Evolutionary conservation across 2,888 invertebrate genomes (phyloP), one percentile per base, ranked within the genome.

Genomic region (Chouioia cunea): DNA sequence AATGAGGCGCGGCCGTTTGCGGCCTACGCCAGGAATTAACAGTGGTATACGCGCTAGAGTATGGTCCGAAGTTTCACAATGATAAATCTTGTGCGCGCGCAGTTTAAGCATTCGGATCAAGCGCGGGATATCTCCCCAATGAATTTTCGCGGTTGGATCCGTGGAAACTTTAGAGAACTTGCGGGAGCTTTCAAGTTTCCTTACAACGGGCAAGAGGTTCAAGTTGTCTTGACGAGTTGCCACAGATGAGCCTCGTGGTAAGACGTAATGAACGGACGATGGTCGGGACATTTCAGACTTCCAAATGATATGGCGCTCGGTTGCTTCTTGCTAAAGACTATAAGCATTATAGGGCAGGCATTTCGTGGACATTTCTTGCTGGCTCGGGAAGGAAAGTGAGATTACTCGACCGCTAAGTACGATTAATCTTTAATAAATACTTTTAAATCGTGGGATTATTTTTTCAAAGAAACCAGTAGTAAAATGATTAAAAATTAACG

Each of bases 71-170:
- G 80, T 81, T 81, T 65, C 60, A 79, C 78, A 73, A 79, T 78
- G 81, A 83, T 83, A 83, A 82, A 82, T 83, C 80, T 80, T 75
- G 60, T 4, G 23, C 47, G 53, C 43, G n/a, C 36, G 53, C 50
- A 23, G 72, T 62, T 75, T 74, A 73, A 74, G 76, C 73, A 75
- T 71, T 72, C 53, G 76, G 75, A 77, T 75, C 75, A 75, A 36
- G 73, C 60, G 62, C 56, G 60, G 36, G 12, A 73, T 68, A 77
- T 77, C 76, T 73, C 74, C 67, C 74, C 76, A 65, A 74, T 74
- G 75, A 72, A 73, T 76, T 75, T 73, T 60, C 60, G 62, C 47
- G 58, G 47, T 58, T 46, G n/a, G n/a, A 23, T 23, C 48, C 14
- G 56, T 27, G 22, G 43, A 57, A 52, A 73, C 59, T 69, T 76